Base-by-base conservation (phyloP, 1,140 invertebrate genomes). In the Rhizoglyphus robini region DNA sequence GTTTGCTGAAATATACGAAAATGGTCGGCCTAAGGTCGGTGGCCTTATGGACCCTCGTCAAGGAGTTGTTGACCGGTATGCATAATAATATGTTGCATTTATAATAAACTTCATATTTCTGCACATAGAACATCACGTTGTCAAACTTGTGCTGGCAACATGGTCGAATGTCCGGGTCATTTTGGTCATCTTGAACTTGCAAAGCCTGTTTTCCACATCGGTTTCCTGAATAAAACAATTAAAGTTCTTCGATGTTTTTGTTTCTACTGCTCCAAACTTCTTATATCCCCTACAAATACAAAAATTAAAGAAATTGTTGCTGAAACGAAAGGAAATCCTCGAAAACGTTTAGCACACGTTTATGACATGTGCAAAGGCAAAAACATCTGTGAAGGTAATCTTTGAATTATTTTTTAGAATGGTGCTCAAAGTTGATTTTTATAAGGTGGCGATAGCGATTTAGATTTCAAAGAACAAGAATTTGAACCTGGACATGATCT, bases 101-200 rank as follows among this genome's bases (percentile, higher is more conserved):
- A 23, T 13, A 20, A 13, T 32, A 29, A 23, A 34, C 5, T 27
- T 4, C 31, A 4, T 59, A 4, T 59, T 4, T 59, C 4, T 59
- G 30, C 20, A 29, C 27, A 60, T 2, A 60, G 58, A 60, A 85
- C 83, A 69, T 90, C 89, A 23, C 80, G 92, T 54, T 99, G 96
- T 76, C 93, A 96, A 75, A 99, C 96, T 0, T 99, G 96, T 78
- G 94, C 94, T 59, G 95, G 86, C 27, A 96, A 93, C 72, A 93
- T 97, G 88, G 88, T 88, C 1, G 94, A 99, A 76, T 99, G 96
- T 77, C 93, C 95, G 20, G 96, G 96, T 0, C 96, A 99, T 77
- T 99, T 99, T 81, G 96, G 95, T n/a, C 96, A 99, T 75, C 88
- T 99, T 68, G 93, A 99, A 76, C 79, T 99, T 58, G 88, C 94